Base-by-base conservation (phyloP, 2,888 invertebrate genomes). In the Zonitis immaculata region DNA sequence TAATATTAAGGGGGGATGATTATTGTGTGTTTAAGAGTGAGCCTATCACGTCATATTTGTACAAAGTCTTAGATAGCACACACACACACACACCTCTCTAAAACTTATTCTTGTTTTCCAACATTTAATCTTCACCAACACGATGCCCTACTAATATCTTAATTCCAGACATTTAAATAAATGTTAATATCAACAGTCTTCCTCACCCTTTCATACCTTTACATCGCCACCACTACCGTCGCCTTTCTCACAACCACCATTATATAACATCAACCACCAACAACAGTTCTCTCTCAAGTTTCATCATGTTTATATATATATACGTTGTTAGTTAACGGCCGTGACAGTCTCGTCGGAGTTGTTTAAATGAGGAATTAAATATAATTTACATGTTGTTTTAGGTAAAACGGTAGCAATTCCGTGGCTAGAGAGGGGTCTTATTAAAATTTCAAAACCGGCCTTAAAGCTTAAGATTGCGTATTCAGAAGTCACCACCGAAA, bases 111-210 rank as follows among this genome's bases (percentile, higher is more conserved):
- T 65, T 62, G 60, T 62, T 64, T 66, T 65, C 9, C 16, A 35
- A 66, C 66, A 66, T 66, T 66, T 66, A 70, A 71, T 72, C 71
- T 70, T 62, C 68, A 65, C 64, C 66, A 65, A 67, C 68, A 68
- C 68, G 65, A 67, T 70, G 68, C 69, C 69, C 68, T 64, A 66
- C 70, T 73, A 73, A 74, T 73, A 73, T 72, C 72, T 73, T 73
- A 73, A 73, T 71, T 67, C 72, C 67, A 58, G 65, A 66, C 70
- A 72, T 72, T 71, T 70, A 70, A 72, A 72, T 72, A 71, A 70
- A 70, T 69, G 68, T 68, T 67, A 67, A 68, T 68, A 69, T 66
- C 61, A 60, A 62, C 61, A 54, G 42, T 48, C 51, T 39, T 47
- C 27, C 35, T 35, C 35, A 35, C 35, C 35, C 35, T 35, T n/a